phyloP scores from a whole-genome alignment of 1,140 invertebrate genomes.

The Parapsyche elsis region DNA sequence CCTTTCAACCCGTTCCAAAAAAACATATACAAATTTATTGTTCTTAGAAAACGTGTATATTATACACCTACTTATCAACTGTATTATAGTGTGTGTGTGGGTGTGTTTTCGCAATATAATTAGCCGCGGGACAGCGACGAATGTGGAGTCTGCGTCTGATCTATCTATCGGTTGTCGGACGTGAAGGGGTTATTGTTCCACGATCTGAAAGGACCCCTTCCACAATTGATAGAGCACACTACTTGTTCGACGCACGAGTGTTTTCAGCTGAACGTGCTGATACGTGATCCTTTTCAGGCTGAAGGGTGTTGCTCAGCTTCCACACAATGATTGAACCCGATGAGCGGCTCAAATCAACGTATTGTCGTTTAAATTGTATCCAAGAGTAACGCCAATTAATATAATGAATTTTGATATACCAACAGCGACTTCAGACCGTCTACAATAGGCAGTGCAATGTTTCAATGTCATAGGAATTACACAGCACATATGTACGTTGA shows the following conservation, averaged over 20 bases:
- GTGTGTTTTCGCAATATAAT: background rate
- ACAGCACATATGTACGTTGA: too few relatives aligned
- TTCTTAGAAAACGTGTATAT: too few relatives aligned
- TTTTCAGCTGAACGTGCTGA: slow-evolving; percentile 4
- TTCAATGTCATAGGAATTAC: too few relatives aligned
- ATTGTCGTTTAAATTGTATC: too few relatives aligned
- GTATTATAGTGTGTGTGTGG: background rate
- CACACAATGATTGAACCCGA: too few relatives aligned
- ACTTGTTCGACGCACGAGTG: background rate
- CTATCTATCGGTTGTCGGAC: background rate
- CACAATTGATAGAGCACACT: slow-evolving; percentile 26
- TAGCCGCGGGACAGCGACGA: background rate
- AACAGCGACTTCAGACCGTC: too few relatives aligned
- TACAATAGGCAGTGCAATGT: too few relatives aligned
- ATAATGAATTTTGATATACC: too few relatives aligned
- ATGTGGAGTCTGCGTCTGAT: background rate
- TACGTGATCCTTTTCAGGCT: background rate
- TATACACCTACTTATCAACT: too few relatives aligned
- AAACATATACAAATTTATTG: background rate
- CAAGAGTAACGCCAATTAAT: too few relatives aligned
- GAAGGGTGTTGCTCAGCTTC: too few relatives aligned
- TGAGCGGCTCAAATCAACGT: too few relatives aligned
- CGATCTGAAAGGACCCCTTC: background rate
- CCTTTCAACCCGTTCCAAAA: background rate
- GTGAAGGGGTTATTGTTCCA: slow-evolving; percentile 19